Conservation (phyloP, 2,888 invertebrate species). For the Netelia virgata region DNA sequence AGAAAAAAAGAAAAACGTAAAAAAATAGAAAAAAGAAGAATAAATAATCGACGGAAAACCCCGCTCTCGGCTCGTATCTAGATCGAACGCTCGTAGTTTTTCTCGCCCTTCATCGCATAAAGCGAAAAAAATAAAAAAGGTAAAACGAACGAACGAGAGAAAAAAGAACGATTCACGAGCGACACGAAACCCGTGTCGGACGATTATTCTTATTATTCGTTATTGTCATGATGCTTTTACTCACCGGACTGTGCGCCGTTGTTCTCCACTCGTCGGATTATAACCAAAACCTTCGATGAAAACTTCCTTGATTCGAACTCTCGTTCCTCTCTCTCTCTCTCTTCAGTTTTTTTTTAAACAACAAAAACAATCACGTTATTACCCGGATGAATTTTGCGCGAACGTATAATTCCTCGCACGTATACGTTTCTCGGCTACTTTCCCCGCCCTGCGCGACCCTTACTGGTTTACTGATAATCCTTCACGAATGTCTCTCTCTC, state of each 20-base stretch:
- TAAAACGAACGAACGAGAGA: not conserved
- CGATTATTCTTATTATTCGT: not conserved
- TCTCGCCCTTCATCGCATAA: too few relatives aligned
- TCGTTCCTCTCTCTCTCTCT: not conserved
- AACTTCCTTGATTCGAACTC: not conserved
- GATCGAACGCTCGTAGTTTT: too few relatives aligned
- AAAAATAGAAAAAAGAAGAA: not conserved
- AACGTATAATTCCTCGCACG: not conserved
- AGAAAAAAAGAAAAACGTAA: not conserved
- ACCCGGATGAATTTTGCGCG: not conserved
- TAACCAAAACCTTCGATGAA: slow-evolving; percentile 46
- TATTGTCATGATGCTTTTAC: not conserved
- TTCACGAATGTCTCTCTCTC: not conserved
- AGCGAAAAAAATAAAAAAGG: not conserved
- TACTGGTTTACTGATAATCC: slow-evolving; percentile 31
- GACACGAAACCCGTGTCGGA: not conserved
- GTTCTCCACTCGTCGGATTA: slow-evolving; percentile 24
- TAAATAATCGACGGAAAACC: slow-evolving; percentile 11
- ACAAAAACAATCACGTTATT: slow-evolving; percentile 8
- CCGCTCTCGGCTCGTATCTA: too few relatives aligned
- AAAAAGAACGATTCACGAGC: not conserved
- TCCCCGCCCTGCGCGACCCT: slow-evolving; percentile 25
- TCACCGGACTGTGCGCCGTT: slow-evolving; percentile 31
- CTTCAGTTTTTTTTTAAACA: not conserved
- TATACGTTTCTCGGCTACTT: not conserved